These are phyloP conservation scores for Nemopilema nomurai DNA, from an alignment of 30 jellyfish, hydroid and myxozoan species.

Conservation along the genomic window DNA sequence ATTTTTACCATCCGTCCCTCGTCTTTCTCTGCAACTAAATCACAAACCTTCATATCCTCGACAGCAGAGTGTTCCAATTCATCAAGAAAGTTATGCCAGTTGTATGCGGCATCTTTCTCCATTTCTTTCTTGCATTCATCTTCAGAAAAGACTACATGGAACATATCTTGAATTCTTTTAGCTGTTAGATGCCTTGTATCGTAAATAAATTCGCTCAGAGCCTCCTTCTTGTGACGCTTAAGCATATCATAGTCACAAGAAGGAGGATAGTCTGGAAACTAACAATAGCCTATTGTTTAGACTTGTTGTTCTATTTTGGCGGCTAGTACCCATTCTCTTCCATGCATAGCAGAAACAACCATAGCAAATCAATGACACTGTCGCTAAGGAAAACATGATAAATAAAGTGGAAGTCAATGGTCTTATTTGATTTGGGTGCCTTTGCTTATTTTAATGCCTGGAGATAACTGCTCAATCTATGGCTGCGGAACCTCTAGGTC, in stretches of 20 bases:
- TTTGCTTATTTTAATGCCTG: constrained; percentile 9
- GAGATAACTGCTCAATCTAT: constrained; percentile 30
- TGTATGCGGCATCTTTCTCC: constrained; percentile 23
- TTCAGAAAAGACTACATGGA: not conserved
- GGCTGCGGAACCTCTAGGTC: constrained; percentile 34
- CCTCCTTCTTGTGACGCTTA: constrained; percentile 1
- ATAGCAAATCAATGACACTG: not conserved
- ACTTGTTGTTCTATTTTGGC: constrained; percentile 3
- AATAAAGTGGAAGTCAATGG: not conserved
- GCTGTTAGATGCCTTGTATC: constrained; percentile 11
- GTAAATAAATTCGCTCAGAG: not conserved
- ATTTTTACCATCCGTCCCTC: not conserved
- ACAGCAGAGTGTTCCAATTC: constrained; percentile 14
- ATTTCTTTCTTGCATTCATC: constrained; percentile 1
- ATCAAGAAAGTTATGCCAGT: constrained; percentile 29
- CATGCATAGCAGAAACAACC: constrained; percentile 18
- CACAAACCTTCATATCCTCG: not conserved
- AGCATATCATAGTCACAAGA: no score
- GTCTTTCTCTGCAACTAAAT: constrained; percentile 16
- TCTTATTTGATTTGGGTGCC: not conserved
- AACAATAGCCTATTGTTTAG: constrained; percentile 26
- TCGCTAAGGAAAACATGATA: constrained; percentile 1
- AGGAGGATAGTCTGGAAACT: no score
- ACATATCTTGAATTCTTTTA: constrained; percentile 12
- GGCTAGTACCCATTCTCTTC: constrained; percentile 26